Conservation (phyloP, 2,797 vertebrate species). For the Anguilla obscura region DNA sequence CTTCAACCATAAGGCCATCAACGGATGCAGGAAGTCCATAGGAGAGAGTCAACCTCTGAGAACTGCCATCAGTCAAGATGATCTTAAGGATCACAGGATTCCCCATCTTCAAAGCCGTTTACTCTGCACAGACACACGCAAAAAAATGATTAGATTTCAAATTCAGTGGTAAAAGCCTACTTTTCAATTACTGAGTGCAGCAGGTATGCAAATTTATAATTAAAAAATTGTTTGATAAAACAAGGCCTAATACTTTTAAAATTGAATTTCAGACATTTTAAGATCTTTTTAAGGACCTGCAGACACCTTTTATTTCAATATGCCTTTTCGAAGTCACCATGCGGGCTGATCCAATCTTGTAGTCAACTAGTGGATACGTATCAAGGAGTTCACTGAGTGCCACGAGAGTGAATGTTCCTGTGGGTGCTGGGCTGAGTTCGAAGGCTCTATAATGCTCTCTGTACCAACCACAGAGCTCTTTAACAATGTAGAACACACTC, state of each 20-base stretch:
- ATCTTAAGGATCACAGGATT: constrained; percentile 37
- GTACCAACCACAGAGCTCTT: constrained; percentile 31
- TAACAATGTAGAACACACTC: constrained; percentile 29
- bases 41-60: constrained; percentile 33
- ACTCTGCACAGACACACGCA: constrained; percentile 31
- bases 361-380: constrained; percentile 30
- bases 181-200: too few relatives aligned
- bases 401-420: constrained; percentile 23
- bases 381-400: constrained; percentile 30
- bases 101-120: constrained; percentile 33
- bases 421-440: constrained; percentile 31
- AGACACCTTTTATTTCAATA: constrained; percentile 33
- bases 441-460: constrained; percentile 35
- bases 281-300: background rate
- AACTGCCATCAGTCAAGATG: constrained; percentile 36
- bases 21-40: constrained; percentile 29
- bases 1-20: constrained; percentile 34
- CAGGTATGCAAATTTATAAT: too few relatives aligned
- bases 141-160: background rate
- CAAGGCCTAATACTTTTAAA: background rate
- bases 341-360: constrained; percentile 33
- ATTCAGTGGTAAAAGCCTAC: too few relatives aligned
- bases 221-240: too few relatives aligned
- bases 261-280: constrained; percentile 13
- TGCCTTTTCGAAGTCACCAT: constrained; percentile 35